Evolutionary conservation across 2,888 invertebrate genomes (phyloP), one percentile per base, ranked within the genome.

Genomic region (Mactromeris polynyma): DNA sequence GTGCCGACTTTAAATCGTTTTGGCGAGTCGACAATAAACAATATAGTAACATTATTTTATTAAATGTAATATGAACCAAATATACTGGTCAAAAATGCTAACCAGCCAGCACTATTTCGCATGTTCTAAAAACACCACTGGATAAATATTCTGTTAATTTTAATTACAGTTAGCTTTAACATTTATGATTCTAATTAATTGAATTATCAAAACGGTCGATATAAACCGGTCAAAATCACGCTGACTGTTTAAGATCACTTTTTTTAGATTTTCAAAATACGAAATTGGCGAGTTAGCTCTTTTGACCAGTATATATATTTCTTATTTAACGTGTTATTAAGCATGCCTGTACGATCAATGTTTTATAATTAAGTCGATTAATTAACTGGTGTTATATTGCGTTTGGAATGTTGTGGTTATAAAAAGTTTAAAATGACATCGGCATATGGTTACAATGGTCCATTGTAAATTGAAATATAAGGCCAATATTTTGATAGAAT

Each of bases 341-440:
- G 21, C 26, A 64, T 64, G 26, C n/a, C 26, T 26, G 26, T 0
- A 1, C 9, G 26, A 26, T 9, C 58, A 51, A 51, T 64, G 4
- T n/a, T 64, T 11, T 26, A 58, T 17, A 73, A 73, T 73, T 19
- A 33, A 64, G 36, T 73, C 73, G 73, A 73, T 73, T 73, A 73
- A 73, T 73, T 73, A 73, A 73, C 73, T 19, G 11, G 36, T 33
- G 36, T 73, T 33, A 73, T 36, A 36, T 73, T n/a, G n/a, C 6
- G 33, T 73, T 36, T 73, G 36, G 73, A 73, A 33, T 73, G 33
- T 73, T 17, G 33, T 33, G 36, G 19, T 73, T 73, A 17, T 36
- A 33, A 58, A 7, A n/a, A 11, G 31, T 36, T 73, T 36, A 36
- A 69, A 73, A 73, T 73, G 58, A 64, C 58, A 64, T 64, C 58